Percentiles rank a stretch among this genome's conserved stretches.
Conservation (phyloP, 2,888 invertebrate species). For the Barypeithes pellucidus region DNA sequence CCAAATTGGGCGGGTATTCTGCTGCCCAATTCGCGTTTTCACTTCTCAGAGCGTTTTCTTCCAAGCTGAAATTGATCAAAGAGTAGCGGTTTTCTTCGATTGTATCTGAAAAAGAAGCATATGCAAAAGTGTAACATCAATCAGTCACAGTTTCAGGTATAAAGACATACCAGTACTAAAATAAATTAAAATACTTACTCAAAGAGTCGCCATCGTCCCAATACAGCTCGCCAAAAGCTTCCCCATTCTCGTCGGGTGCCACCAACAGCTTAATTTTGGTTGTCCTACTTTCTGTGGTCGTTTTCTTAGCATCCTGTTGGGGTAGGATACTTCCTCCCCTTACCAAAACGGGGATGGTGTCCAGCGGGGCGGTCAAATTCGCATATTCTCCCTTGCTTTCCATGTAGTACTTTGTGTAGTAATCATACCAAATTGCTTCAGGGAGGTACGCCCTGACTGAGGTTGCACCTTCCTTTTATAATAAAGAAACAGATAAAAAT, state of each 20-base stretch:
- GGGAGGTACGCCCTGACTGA: slow-evolving; percentile 76
- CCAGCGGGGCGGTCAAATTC: slow-evolving; percentile 75
- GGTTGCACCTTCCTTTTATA: slow-evolving; percentile 61
- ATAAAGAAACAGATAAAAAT: not conserved
- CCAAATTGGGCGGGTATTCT: slow-evolving; percentile 67
- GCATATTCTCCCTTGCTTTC: slow-evolving; percentile 71
- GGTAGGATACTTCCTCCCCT: slow-evolving; percentile 84
- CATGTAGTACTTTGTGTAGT: slow-evolving; percentile 71
- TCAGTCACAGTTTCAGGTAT: too few relatives aligned
- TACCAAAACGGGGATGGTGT: slow-evolving; percentile 77
- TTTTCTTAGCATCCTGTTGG: slow-evolving; percentile 76
- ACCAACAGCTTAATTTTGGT: slow-evolving; percentile 79
- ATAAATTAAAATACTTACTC: too few relatives aligned
- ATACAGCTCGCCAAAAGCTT: slow-evolving; percentile 79
- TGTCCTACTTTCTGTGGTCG: slow-evolving; percentile 77
- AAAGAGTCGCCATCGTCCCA: slow-evolving; percentile 89
- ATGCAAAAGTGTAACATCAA: too few relatives aligned
- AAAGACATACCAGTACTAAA: too few relatives aligned
- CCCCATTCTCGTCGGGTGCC: slow-evolving; percentile 72
- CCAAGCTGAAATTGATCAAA: slow-evolving; percentile 71
- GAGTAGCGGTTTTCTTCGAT: slow-evolving; percentile 76
- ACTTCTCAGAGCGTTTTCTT: slow-evolving; percentile 61
- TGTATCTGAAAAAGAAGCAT: slow-evolving; percentile 74
- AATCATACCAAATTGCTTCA: slow-evolving; percentile 80
- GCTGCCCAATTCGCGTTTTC: slow-evolving; percentile 63